phyloP scores from a whole-genome alignment of 2,113 vertebrate genomes.

The Xiphophorus hellerii region DNA sequence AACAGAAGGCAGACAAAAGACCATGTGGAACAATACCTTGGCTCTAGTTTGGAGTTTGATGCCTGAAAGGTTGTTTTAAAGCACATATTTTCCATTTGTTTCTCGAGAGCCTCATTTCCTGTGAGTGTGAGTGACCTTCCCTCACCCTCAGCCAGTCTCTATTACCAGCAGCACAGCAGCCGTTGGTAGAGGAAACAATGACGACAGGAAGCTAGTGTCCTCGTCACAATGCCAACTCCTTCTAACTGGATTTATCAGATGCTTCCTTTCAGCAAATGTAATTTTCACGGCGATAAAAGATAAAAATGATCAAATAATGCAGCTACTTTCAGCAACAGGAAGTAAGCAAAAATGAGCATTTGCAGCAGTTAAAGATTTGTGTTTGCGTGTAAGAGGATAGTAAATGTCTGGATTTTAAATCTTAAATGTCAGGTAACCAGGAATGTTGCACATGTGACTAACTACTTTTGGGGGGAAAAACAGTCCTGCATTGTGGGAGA shows the following conservation, averaged over 20 bases:
- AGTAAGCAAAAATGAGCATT: slow-evolving; percentile 25
- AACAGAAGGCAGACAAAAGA: slow-evolving; percentile 7
- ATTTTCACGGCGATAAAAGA: slow-evolving; percentile 60
- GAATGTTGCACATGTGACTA: no score
- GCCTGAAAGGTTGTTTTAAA: slow-evolving; percentile 33
- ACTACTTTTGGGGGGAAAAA: no score
- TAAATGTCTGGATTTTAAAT: neutral
- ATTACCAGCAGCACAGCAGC: slow-evolving; percentile 26
- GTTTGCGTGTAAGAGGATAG: neutral
- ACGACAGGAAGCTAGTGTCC: slow-evolving; percentile 56
- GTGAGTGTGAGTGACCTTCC: slow-evolving; percentile 41
- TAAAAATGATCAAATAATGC: slow-evolving; percentile 42
- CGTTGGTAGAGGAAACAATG: slow-evolving; percentile 29
- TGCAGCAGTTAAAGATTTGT: neutral
- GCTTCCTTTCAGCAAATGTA: slow-evolving; percentile 54
- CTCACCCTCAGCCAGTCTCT: slow-evolving; percentile 20
- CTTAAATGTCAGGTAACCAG: neutral
- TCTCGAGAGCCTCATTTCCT: slow-evolving; percentile 46
- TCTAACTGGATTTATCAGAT: slow-evolving; percentile 65
- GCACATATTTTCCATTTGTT: slow-evolving; percentile 47
- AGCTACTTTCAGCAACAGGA: slow-evolving; percentile 25
- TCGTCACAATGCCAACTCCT: slow-evolving; percentile 62
- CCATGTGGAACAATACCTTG: slow-evolving; percentile 37
- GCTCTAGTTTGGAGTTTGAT: slow-evolving; percentile 7
- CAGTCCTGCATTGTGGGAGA: no score